Percentiles rank a stretch among this genome's conserved stretches.
phyloP scores from a whole-genome alignment of 2,113 vertebrate species.

The Gadus macrocephalus region DNA sequence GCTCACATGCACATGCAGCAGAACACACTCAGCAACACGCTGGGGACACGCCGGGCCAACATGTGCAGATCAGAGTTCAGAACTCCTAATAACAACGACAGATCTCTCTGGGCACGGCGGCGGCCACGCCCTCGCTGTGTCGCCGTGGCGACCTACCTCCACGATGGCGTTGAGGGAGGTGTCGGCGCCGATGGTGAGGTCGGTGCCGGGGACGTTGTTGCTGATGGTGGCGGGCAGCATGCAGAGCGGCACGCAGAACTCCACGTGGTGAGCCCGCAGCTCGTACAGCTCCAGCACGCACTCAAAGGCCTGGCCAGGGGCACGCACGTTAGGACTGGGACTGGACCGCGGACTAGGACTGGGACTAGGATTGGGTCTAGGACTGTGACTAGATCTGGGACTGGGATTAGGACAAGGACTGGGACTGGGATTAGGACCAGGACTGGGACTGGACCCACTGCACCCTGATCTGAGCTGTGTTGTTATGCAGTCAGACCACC shows the following conservation, averaged over 20 bases:
- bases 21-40: no score
- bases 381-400: no score
- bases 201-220: constrained; percentile 90
- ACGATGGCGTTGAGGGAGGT: constrained; percentile 84
- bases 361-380: no score
- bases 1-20: background rate
- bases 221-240: constrained; percentile 89
- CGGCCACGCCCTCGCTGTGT: background rate
- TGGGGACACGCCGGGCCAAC: background rate
- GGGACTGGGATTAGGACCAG: no score
- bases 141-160: constrained; percentile 81
- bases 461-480: no score
- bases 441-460: no score
- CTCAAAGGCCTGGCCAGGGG: constrained; percentile 76
- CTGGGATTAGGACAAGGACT: no score
- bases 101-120: no score
- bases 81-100: no score
- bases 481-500: no score
- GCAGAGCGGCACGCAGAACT: constrained; percentile 86
- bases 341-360: no score
- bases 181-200: constrained; percentile 84
- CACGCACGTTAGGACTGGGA: constrained; percentile 33
- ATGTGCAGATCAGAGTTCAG: background rate
- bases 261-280: constrained; percentile 70
- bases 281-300: constrained; percentile 75